A percentile compares a stretch with the other conserved stretches of the same genome.
These are phyloP conservation scores for Oscheius onirici DNA, from an alignment of 2,888 invertebrate species.

Conservation along the genomic window DNA sequence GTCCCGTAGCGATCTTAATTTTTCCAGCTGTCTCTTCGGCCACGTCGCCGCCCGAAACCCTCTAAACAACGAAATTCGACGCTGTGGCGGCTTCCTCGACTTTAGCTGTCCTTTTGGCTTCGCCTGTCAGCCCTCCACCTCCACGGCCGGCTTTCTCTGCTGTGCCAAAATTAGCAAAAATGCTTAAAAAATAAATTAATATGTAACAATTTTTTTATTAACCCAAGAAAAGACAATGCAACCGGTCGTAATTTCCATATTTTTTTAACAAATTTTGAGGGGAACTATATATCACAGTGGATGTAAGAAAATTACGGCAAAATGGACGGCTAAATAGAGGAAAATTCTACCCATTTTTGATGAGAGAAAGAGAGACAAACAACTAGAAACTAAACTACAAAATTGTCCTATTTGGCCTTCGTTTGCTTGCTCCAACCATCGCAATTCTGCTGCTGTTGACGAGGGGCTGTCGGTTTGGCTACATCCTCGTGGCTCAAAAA, in stretches of 20 bases:
- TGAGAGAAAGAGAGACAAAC: background rate
- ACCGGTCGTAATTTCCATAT: background rate
- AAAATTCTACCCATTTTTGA: no score
- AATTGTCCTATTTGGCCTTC: background rate
- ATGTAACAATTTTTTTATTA: background rate
- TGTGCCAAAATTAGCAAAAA: conserved; percentile 35
- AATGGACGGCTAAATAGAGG: no score
- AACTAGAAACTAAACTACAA: background rate
- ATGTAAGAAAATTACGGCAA: no score
- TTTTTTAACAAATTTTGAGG: no score
- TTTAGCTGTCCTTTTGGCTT: conserved; percentile 55
- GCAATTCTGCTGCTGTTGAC: background rate
- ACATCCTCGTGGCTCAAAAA: conserved; percentile 41
- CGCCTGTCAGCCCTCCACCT: conserved; percentile 52
- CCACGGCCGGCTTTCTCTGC: conserved; percentile 51
- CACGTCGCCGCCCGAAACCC: conserved; percentile 40
- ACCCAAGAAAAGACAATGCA: background rate
- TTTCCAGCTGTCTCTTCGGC: conserved; percentile 39
- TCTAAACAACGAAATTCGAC: conserved; percentile 34
- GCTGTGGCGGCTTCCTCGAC: conserved; percentile 43
- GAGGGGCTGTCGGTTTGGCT: background rate
- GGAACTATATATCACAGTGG: no score
- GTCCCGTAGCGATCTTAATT: background rate
- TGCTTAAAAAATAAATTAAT: background rate
- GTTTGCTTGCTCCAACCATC: background rate